These are phyloP conservation scores for Ondatra zibethicus DNA, from an alignment of 2,113 vertebrate species.

Conservation along the genomic window DNA sequence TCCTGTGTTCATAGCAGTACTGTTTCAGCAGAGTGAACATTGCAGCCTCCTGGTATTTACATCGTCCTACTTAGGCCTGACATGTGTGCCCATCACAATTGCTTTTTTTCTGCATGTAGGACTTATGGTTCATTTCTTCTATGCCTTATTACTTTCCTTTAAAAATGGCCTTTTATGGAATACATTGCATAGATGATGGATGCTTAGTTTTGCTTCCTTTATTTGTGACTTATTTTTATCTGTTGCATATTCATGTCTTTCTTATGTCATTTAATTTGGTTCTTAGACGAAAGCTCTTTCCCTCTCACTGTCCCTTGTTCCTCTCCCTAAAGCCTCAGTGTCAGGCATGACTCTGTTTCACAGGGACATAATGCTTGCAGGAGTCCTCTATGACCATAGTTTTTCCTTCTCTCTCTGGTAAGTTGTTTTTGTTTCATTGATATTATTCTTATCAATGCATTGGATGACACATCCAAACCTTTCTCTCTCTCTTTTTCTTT, in stretches of 20 bases:
- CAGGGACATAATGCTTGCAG: fast-evolving
- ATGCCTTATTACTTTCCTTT: not conserved
- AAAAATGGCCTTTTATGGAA: not conserved
- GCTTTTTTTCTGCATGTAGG: too few relatives aligned
- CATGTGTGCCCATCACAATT: not conserved
- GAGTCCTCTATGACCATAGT: not conserved
- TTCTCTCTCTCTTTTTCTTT: not conserved
- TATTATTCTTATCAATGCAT: not conserved
- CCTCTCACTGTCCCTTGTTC: not conserved
- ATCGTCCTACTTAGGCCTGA: fast-evolving
- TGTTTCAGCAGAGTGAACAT: not conserved
- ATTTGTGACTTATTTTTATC: not conserved
- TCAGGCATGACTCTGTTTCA: too few relatives aligned
- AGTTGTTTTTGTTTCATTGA: not conserved
- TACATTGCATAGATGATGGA: not conserved
- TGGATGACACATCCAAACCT: not conserved
- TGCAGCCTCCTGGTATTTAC: not conserved
- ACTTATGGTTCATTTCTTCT: not conserved
- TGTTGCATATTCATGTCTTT: not conserved
- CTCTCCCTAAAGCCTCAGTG: not conserved
- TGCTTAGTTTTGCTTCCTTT: not conserved
- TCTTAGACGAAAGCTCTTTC: not conserved
- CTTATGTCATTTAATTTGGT: not conserved
- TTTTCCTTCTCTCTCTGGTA: not conserved
- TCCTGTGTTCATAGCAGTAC: not conserved